Evolutionary conservation across 2,888 invertebrate species (phyloP).

Genomic region (Metallyticus violacea): DNA sequence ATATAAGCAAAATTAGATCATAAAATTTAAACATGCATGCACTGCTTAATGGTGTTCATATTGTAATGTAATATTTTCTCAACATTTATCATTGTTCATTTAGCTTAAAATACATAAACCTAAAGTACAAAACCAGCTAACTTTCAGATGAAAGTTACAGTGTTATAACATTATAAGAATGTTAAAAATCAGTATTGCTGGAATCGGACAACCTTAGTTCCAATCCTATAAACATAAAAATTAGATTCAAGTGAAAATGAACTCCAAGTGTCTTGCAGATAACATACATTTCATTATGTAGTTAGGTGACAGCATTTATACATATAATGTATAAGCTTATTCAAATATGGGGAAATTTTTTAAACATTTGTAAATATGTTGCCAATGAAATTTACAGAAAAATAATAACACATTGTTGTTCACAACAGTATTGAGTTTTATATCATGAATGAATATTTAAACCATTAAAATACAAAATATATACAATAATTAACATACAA

Average conservation of each 20-base stretch:
- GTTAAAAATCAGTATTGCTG: background rate
- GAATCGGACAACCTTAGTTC: background rate
- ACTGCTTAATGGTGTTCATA: background rate
- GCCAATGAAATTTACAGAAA: too few species aligned
- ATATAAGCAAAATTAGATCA: background rate
- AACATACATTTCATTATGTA: background rate
- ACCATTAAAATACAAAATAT: too few species aligned
- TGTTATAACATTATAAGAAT: background rate
- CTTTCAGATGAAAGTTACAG: background rate
- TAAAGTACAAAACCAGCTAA: background rate
- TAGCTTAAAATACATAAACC: background rate
- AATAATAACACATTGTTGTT: too few species aligned
- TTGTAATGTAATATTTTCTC: background rate
- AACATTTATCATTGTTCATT: background rate
- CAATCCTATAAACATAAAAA: background rate
- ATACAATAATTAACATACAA: too few species aligned
- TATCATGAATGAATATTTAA: too few species aligned
- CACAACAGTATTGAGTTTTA: too few species aligned
- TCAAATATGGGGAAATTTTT: too few species aligned
- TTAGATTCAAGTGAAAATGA: background rate
- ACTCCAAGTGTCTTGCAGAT: background rate
- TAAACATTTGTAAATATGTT: too few species aligned
- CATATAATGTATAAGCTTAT: too few species aligned
- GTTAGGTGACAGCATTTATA: background rate
- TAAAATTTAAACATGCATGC: background rate